Evolutionary conservation across 2,888 invertebrate genomes (phyloP), one percentile per base, ranked within the genome.

Genomic region (Prosapia bicincta): DNA sequence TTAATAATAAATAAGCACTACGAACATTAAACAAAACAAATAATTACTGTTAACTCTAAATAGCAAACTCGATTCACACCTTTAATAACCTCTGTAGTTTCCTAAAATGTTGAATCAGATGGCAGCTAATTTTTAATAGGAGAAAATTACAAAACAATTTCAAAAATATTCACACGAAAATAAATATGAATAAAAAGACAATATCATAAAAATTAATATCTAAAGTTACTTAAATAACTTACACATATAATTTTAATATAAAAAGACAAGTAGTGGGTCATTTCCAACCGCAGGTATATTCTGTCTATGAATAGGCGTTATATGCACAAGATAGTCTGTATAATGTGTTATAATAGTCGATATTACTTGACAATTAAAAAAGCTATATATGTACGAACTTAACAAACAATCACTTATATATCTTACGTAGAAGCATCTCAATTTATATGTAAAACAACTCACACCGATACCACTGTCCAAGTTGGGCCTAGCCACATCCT

Each of bases 401-500:
- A 20, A n/a, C 15, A 7, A 20, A 26, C 13, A 20, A 69, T 68
- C 6, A 69, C 3, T n/a, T 25, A 69, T 15, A 23, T 3, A 69
- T 28, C 2, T n/a, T 1, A 20, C n/a, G 23, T 26, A 69, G 20
- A 54, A 54, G 54, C 54, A 20, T 54, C n/a, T 54, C 69, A 26
- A 28, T 69, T 23, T 30, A 30, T 28, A 26, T 23, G 26, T 30
- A 67, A 69, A 69, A 69, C 69, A 69, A 69, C 69, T 69, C 69
- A 69, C 69, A 69, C 26, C 69, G 72, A 66, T 66, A 28, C 65
- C 72, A 66, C 65, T 28, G 20, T 65, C 71, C 6, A 26, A 66
- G 72, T 66, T 54, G 66, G 38, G 69, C 72, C 30, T 66, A 72
- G 72, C 72, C 72, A 72, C 72, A 72, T 72, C 66, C 72, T 30